Conservation (phyloP, 2,888 invertebrate genomes). For the Caenorhabditis angaria region DNA sequence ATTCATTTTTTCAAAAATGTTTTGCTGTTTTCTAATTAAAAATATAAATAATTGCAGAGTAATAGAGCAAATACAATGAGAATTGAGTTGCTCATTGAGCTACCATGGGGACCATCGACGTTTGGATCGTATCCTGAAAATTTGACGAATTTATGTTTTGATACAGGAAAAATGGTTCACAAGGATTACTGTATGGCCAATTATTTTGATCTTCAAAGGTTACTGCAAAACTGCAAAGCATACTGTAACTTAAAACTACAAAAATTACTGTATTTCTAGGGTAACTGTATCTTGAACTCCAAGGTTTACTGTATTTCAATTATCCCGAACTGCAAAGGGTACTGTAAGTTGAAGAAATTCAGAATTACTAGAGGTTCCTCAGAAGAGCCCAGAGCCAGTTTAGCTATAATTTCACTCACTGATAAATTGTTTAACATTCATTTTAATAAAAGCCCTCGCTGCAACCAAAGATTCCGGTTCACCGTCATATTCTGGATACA, state of each 20-base stretch:
- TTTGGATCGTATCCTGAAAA: constrained; percentile 22
- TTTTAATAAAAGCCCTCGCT: constrained; percentile 49
- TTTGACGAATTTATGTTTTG: not conserved
- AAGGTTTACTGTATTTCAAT: too few relatives aligned
- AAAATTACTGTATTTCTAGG: too few relatives aligned
- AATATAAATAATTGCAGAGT: not conserved
- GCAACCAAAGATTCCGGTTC: constrained; percentile 56
- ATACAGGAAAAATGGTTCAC: constrained; percentile 7
- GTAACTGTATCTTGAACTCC: too few relatives aligned
- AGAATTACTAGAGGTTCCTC: not conserved
- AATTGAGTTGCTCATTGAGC: not conserved
- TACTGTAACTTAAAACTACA: too few relatives aligned
- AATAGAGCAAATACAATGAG: not conserved
- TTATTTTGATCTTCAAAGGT: too few relatives aligned
- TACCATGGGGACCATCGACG: constrained; percentile 18
- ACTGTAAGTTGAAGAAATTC: too few relatives aligned
- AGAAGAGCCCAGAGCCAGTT: too few relatives aligned
- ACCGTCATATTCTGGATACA: constrained; percentile 60
- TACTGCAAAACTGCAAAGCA: too few relatives aligned
- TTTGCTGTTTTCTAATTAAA: not conserved
- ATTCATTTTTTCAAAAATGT: not conserved
- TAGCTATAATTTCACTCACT: too few relatives aligned
- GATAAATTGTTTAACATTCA: constrained; percentile 28
- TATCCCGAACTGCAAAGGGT: too few relatives aligned
- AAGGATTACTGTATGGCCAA: not conserved